These are phyloP conservation scores for Phoronis australis DNA, from an alignment of 2,888 invertebrate species.

Conservation along the genomic window DNA sequence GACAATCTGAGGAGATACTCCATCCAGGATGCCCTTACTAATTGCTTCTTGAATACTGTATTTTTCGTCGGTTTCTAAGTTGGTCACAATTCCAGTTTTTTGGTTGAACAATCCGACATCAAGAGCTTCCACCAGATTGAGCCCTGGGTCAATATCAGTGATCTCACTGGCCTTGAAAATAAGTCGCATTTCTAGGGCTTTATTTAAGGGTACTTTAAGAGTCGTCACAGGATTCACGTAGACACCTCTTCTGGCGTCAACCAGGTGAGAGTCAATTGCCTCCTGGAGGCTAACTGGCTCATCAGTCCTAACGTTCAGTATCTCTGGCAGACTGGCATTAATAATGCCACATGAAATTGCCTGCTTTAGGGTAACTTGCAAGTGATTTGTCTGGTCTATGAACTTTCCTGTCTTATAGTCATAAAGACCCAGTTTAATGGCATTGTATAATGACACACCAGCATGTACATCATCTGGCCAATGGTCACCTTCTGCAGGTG, in stretches of 20 bases:
- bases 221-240: conserved; percentile 70
- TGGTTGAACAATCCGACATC: conserved; percentile 65
- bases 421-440: conserved; percentile 28
- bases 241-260: conserved; percentile 78
- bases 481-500: background rate
- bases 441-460: conserved; percentile 11
- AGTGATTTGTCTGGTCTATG: conserved; percentile 72
- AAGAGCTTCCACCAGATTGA: conserved; percentile 75
- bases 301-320: conserved; percentile 76
- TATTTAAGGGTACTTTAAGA: conserved; percentile 71
- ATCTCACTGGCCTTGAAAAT: background rate
- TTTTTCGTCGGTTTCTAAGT: conserved; percentile 73
- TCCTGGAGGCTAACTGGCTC: conserved; percentile 74
- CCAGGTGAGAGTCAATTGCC: conserved; percentile 72
- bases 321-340: conserved; percentile 23
- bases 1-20: conserved; percentile 10
- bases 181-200: conserved; percentile 73
- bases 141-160: conserved; percentile 71
- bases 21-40: conserved; percentile 26
- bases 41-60: conserved; percentile 77
- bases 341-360: conserved; percentile 60
- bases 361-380: conserved; percentile 73
- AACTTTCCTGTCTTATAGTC: conserved; percentile 37
- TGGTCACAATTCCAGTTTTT: conserved; percentile 60
- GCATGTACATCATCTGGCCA: background rate